These are phyloP conservation scores for Idaea aversata DNA, from an alignment of 2,888 invertebrate genomes.

Conservation along the genomic window DNA sequence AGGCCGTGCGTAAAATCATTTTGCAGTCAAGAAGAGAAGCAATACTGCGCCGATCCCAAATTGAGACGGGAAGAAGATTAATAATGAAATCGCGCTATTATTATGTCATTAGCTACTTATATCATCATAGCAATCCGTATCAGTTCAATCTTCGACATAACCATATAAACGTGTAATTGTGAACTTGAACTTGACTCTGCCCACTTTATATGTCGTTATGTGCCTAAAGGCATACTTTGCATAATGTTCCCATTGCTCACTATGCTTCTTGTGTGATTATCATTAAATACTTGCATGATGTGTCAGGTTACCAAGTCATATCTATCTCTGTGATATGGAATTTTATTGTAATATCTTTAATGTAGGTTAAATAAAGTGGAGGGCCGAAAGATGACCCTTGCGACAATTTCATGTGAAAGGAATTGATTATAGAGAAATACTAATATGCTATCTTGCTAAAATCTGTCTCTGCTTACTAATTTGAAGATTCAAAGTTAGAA, in stretches of 20 bases:
- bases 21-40: no score
- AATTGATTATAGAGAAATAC: no score
- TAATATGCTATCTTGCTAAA: no score
- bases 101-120: neutral
- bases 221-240: slow-evolving; percentile 25
- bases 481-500: no score
- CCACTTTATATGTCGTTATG: slow-evolving; percentile 7
- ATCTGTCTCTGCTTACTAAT: no score
- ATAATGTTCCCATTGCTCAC: slow-evolving; percentile 2
- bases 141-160: neutral
- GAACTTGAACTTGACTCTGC: slow-evolving; percentile 29
- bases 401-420: neutral
- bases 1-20: no score
- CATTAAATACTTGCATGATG: neutral
- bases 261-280: neutral
- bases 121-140: neutral
- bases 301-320: neutral
- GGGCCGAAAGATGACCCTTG: neutral
- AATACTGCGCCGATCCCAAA: no score
- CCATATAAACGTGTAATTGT: slow-evolving; percentile 16
- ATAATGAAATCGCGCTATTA: neutral
- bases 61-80: neutral
- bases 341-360: neutral
- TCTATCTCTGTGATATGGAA: neutral
- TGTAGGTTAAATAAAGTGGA: neutral